Evolutionary conservation across 2,113 vertebrate genomes (phyloP).

Genomic region (Zosterops pallidus): DNA sequence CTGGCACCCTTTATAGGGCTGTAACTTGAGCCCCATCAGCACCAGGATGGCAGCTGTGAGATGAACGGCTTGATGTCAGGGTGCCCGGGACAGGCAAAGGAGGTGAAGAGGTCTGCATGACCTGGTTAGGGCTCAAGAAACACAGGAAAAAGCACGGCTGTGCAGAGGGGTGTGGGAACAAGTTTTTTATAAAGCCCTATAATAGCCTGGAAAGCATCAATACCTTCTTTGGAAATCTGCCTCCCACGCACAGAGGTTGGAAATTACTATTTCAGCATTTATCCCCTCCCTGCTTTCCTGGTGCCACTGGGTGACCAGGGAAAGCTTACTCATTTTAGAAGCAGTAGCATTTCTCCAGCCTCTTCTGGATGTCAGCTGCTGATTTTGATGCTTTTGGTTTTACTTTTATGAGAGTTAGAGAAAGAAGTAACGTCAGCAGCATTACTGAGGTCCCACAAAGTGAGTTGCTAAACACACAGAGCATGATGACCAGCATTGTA

Average conservation of each 20-base stretch:
- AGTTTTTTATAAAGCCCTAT: not conserved
- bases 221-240: not conserved
- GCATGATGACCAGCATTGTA: too few relatives aligned
- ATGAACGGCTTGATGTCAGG: not conserved
- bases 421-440: not conserved
- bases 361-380: not conserved
- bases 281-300: not conserved
- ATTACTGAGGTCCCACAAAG: fast-evolving
- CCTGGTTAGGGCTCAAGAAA: not conserved
- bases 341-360: not conserved
- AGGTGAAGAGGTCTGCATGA: not conserved
- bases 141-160: not conserved
- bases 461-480: not conserved
- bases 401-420: not conserved
- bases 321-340: not conserved
- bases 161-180: fast-evolving
- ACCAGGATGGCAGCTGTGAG: not conserved
- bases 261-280: not conserved
- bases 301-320: not conserved
- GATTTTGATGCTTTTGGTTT: not conserved
- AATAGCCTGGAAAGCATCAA: not conserved
- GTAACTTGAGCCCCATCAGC: not conserved
- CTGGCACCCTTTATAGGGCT: not conserved
- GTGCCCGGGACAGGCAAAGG: not conserved
- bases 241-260: not conserved